Conservation (phyloP, 2,113 vertebrate species). For the Corythoichthys intestinalis region DNA sequence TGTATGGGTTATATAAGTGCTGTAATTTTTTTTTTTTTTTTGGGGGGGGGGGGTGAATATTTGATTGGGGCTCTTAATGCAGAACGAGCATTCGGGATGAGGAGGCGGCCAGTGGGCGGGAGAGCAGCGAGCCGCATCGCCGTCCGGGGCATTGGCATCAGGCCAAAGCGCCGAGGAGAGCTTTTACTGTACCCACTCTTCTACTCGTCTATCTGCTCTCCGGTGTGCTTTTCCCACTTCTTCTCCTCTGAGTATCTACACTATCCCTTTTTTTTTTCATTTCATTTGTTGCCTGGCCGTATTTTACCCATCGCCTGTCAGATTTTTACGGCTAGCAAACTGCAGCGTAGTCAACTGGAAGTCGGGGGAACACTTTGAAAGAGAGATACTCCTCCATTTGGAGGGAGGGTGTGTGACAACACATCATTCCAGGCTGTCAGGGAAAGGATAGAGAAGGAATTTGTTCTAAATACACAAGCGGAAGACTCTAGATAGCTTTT, state of each 20-base stretch:
- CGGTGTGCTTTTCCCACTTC: slow-evolving; percentile 24
- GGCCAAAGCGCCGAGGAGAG: slow-evolving; percentile 53
- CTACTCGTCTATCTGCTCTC: slow-evolving; percentile 39
- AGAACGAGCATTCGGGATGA: slow-evolving; percentile 67
- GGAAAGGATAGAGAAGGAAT: neutral
- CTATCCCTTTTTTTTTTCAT: neutral
- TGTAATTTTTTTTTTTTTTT: slow-evolving; percentile 43
- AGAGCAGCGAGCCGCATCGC: slow-evolving; percentile 59
- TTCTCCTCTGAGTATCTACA: neutral
- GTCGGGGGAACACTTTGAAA: slow-evolving; percentile 5
- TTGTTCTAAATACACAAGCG: neutral
- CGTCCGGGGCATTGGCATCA: slow-evolving; percentile 55
- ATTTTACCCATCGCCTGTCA: slow-evolving; percentile 18
- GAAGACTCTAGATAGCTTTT: neutral
- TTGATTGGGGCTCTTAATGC: slow-evolving; percentile 73
- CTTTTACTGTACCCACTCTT: slow-evolving; percentile 61
- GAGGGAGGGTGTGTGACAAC: slow-evolving; percentile 10
- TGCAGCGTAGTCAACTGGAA: slow-evolving; percentile 8
- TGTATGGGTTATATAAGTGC: slow-evolving; percentile 68
- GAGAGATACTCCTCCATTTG: neutral
- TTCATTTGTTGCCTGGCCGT: slow-evolving; percentile 20
- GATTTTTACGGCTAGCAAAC: slow-evolving; percentile 16
- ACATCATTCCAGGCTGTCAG: neutral
- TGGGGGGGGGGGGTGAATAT: slow-evolving; percentile 67
- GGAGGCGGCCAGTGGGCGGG: slow-evolving; percentile 68